phyloP scores from a whole-genome alignment of 2,888 invertebrate genomes.

The Amphimallon solstitiale region DNA sequence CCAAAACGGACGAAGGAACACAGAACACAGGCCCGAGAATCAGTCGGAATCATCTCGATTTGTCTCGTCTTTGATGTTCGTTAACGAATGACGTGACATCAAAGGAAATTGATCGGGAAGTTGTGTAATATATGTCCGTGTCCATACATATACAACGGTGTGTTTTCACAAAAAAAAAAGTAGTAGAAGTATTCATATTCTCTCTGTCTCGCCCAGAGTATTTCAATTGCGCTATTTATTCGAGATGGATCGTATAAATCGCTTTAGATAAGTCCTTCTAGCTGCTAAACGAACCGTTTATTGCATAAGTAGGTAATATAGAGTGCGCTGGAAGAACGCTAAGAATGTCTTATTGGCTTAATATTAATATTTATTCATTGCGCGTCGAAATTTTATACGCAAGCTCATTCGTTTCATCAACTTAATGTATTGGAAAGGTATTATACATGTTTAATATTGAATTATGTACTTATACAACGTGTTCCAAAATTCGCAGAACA shows the following conservation, averaged over 20 bases:
- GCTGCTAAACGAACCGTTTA: constrained; percentile 8
- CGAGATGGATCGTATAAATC: constrained; percentile 1
- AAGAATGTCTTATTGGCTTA: too few species aligned
- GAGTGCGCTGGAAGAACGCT: neutral
- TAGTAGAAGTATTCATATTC: constrained; percentile 28
- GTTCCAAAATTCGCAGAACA: too few species aligned
- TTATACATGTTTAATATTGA: too few species aligned
- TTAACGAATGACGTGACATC: constrained; percentile 35
- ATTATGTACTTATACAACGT: too few species aligned
- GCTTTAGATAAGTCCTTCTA: constrained; percentile 12
- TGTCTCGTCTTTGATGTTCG: constrained; percentile 35
- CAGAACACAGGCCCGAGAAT: too few species aligned
- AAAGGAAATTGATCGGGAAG: constrained; percentile 35
- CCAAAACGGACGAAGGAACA: constrained; percentile 11
- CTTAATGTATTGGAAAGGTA: too few species aligned
- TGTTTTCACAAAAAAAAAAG: constrained; percentile 25
- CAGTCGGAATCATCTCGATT: constrained; percentile 33
- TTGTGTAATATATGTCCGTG: too few species aligned
- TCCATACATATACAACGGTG: constrained; percentile 1
- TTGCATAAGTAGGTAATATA: constrained; percentile 20
- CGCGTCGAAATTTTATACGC: too few species aligned
- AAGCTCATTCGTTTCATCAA: too few species aligned
- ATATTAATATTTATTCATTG: too few species aligned
- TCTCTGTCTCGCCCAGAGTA: too few species aligned
- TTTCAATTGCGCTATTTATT: constrained; percentile 26